Evolutionary conservation across 2,797 vertebrate species (phyloP).

Genomic region (Leuciscus waleckii): DNA sequence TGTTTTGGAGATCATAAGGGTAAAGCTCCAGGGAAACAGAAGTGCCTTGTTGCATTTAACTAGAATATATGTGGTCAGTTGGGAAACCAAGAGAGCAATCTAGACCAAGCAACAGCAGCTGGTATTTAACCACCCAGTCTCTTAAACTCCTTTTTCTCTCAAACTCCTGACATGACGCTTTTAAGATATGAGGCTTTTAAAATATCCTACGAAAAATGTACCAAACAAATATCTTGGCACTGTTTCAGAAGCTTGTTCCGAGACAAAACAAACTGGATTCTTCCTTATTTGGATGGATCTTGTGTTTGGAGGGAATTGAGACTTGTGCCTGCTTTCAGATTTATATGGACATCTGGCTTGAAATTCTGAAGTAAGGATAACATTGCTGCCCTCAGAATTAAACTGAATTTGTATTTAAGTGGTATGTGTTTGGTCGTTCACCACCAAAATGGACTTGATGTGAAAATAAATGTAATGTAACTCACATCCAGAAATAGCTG

Average conservation of each 20-base stretch:
- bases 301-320: conserved; percentile 52
- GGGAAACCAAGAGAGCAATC: conserved; percentile 23
- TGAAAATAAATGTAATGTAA: neutral
- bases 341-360: conserved; percentile 53
- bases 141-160: neutral
- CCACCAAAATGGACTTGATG: neutral
- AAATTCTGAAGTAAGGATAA: conserved; percentile 31
- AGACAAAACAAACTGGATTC: conserved; percentile 61
- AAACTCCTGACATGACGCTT: neutral
- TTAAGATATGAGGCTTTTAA: conserved; percentile 56
- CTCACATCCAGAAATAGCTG: conserved; percentile 9
- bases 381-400: conserved; percentile 37
- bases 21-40: conserved; percentile 26
- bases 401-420: conserved; percentile 29
- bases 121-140: conserved; percentile 22
- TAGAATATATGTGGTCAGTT: conserved; percentile 54
- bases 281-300: conserved; percentile 74
- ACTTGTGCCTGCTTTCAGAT: conserved; percentile 56
- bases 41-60: conserved; percentile 37
- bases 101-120: conserved; percentile 19
- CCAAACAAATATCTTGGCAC: conserved; percentile 70
- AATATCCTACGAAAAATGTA: conserved; percentile 73
- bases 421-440: neutral
- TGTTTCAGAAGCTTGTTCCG: conserved; percentile 62
- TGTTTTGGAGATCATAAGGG: conserved; percentile 30